A percentile compares a stretch with the other conserved stretches of the same genome.
Conservation (phyloP, 2,797 vertebrate genomes). For the Peromyscus melanophrys region DNA sequence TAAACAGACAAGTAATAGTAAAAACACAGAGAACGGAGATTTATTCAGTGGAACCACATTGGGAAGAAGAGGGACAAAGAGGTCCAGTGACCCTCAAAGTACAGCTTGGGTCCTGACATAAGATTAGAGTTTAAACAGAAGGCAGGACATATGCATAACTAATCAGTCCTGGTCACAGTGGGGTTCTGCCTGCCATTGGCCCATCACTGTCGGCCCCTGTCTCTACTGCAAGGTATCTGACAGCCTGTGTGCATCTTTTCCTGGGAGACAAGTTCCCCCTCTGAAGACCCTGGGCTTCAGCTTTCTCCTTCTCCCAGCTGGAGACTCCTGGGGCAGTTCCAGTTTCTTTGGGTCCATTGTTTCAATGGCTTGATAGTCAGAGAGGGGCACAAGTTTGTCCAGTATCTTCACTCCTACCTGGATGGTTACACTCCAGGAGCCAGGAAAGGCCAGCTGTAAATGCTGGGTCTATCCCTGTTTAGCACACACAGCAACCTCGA, state of each 20-base stretch:
- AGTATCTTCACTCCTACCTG: neutral
- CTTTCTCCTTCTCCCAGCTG: neutral
- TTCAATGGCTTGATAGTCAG: neutral
- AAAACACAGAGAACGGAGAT: neutral
- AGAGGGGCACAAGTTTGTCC: neutral
- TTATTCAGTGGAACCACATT: neutral
- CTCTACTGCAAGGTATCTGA: neutral
- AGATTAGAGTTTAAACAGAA: neutral
- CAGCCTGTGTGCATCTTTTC: neutral
- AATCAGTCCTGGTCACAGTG: neutral
- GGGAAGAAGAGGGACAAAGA: neutral
- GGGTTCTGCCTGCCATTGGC: neutral
- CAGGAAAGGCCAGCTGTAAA: neutral
- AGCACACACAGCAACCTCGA: accelerated
- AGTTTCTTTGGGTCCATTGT: neutral
- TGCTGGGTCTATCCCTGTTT: neutral
- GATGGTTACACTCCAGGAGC: neutral
- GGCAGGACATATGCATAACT: neutral
- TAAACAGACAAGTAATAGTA: neutral
- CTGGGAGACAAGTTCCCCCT: neutral
- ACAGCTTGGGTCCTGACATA: neutral
- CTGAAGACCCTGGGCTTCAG: neutral
- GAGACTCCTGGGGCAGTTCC: neutral
- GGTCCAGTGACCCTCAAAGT: neutral
- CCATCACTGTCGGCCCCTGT: no score